Base-by-base conservation (phyloP, 2,888 invertebrate genomes). In the Drosophila multiciliata region DNA sequence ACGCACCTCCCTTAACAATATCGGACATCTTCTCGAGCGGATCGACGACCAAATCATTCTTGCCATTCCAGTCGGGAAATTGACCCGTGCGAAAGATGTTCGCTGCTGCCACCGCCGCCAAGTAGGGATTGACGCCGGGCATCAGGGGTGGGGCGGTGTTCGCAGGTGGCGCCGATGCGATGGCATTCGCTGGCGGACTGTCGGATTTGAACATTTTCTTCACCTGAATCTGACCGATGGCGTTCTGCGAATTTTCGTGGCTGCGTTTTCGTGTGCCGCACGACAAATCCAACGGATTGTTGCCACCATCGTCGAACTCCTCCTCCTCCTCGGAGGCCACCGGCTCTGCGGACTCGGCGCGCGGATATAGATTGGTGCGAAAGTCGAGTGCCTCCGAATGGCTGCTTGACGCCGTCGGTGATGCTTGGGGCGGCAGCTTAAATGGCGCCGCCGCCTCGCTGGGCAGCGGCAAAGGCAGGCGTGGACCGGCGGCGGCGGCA, bases 21-120 rank as follows among this genome's bases (percentile, higher is more conserved):
- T 98, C 97, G 81, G 97, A 97, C 97, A 98, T 97, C 92, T 98
- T 97, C 91, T 98, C 98, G 53, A 98, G 93, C 0, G 97, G 97
- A 90, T 97, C 97, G 85, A 97, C 96, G 2, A 95, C 95, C 93
- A 96, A 95, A 91, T 97, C 97, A 83, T 96, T 94, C 93, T 97
- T 97, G 64, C 92, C 93, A 78, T 92, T 69, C 97, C 97, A 92
- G 96, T 97, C 97, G 17, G 95, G 94, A 54, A 95, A 93, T 48
- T 94, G 95, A 35, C 95, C 95, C 89, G 97, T 96, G 7, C 97
- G 96, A 23, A 97, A 97, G 32, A 97, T 94, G 89, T 95, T 95
- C 71, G 96, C 96, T 8, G 97, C 97, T 0, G 97, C 97, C 15
- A 95, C 96, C 3, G 96, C 96, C 20, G 97, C 97, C 80, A 97